These are phyloP conservation scores for Hydrocynus forskahlii DNA, from an alignment of 2,797 vertebrate species.

Conservation along the genomic window DNA sequence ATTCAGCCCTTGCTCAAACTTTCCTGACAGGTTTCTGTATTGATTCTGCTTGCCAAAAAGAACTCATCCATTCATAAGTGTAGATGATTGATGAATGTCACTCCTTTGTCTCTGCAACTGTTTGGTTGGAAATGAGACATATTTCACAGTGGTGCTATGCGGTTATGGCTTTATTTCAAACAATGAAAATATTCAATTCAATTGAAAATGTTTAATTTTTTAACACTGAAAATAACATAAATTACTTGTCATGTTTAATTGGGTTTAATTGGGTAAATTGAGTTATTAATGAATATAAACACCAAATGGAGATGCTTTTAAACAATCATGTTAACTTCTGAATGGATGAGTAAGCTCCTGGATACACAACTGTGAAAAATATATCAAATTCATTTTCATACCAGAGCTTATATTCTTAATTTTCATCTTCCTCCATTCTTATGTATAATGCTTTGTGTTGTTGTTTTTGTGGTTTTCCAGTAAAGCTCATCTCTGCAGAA, in stretches of 20 bases:
- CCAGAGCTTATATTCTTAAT: background rate
- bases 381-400: slow-evolving; percentile 10
- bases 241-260: background rate
- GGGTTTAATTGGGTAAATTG: background rate
- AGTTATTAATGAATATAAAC: background rate
- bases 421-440: background rate
- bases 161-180: background rate
- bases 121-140: slow-evolving; percentile 15
- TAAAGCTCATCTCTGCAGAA: slow-evolving; percentile 53
- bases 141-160: slow-evolving; percentile 57
- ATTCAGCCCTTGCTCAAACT: background rate
- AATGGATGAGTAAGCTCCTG: slow-evolving; percentile 4
- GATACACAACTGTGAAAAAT: slow-evolving; percentile 2
- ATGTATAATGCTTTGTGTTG: background rate
- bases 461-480: slow-evolving; percentile 29
- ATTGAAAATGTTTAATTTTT: too few relatives aligned
- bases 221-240: background rate
- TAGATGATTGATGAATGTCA: background rate
- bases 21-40: slow-evolving; percentile 16
- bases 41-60: slow-evolving; percentile 27
- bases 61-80: slow-evolving; percentile 18
- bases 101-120: background rate
- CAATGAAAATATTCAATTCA: background rate
- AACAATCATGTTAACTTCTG: background rate
- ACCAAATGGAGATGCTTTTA: background rate